Base-by-base conservation (phyloP, 1,140 invertebrate species). In the Drosophila kanapiae region DNA sequence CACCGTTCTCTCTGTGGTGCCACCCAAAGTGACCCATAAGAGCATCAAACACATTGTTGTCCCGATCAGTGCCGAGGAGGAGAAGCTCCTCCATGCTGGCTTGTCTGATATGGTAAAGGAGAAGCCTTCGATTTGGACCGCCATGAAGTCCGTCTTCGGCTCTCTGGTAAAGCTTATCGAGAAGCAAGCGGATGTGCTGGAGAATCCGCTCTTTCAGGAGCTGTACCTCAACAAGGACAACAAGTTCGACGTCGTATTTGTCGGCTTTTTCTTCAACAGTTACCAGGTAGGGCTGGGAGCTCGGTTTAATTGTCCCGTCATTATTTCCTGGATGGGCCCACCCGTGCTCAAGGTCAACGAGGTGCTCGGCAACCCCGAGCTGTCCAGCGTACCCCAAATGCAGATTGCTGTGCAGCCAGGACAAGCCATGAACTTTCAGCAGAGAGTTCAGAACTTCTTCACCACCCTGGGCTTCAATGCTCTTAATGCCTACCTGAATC, bases 21-120 rank as follows among this genome's bases (percentile, higher is more conserved):
- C 40, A 1, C 82, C 91, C 4, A 92, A 91, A 49, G 75, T 92
- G 0, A 91, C 80, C 7, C 91, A 92, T 53, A 77, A 85, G 27
- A 92, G 80, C 38, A 92, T 92, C 42, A 87, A 91, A 16, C 72
- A 87, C 6, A 91, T 92, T 51, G 62, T 92, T 5, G 63, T 92
- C 6, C 84, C 88, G 1, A 16, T 88, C 31, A 74, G 47, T 13
- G 57, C 61, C 0, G 71, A 64, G 5, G 75, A 81, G 8, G 77
- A 88, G 42, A 64, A 84, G 38, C 4, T 11, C 0, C 9, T 92
- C 0, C 65, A 76, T 18, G 78, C 76, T 0, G 85, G 85, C 27
- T 81, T 88, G 74, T 6, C 35, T 1, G 37, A 3, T 0, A 57
- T 88, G 70, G 78, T 62, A 3, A 90, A 76, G 56, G 62, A 71